Percentiles rank a stretch among this genome's conserved stretches.
phyloP scores from a whole-genome alignment of 1,140 invertebrate genomes.

The Drosophila seguyi region DNA sequence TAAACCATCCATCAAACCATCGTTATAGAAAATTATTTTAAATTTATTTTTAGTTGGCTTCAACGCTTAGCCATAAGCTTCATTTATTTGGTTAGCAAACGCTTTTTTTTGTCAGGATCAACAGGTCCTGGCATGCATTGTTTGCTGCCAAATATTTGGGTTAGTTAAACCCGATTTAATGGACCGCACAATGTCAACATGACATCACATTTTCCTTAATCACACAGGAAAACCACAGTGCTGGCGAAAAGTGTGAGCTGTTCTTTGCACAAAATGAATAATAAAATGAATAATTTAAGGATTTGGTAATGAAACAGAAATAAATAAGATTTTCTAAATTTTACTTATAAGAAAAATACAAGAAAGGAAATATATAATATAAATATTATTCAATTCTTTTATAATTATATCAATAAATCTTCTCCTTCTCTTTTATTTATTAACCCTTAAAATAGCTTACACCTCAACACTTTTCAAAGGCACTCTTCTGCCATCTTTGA shows the following conservation, averaged over 20 bases:
- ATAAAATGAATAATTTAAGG: background rate
- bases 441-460: background rate
- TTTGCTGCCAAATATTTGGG: conserved; percentile 48
- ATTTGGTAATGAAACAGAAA: background rate
- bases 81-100: conserved; percentile 21
- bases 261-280: background rate
- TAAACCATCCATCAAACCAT: background rate
- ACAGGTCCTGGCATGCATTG: conserved; percentile 26
- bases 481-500: conserved; percentile 1
- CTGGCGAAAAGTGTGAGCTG: background rate
- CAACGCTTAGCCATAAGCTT: conserved; percentile 6
- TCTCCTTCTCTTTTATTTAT: background rate
- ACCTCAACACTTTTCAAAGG: background rate
- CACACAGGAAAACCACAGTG: conserved; percentile 13
- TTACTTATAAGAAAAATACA: background rate
- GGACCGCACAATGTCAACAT: conserved; percentile 45
- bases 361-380: background rate
- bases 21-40: no score
- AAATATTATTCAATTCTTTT: background rate
- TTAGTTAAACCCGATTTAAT: conserved; percentile 45
- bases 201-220: conserved; percentile 9
- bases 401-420: background rate
- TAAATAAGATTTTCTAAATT: no score
- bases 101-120: conserved; percentile 17
- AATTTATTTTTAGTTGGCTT: background rate